Evolutionary conservation across 2,113 vertebrate species (phyloP).

Genomic region (Vulpes ferrilata): DNA sequence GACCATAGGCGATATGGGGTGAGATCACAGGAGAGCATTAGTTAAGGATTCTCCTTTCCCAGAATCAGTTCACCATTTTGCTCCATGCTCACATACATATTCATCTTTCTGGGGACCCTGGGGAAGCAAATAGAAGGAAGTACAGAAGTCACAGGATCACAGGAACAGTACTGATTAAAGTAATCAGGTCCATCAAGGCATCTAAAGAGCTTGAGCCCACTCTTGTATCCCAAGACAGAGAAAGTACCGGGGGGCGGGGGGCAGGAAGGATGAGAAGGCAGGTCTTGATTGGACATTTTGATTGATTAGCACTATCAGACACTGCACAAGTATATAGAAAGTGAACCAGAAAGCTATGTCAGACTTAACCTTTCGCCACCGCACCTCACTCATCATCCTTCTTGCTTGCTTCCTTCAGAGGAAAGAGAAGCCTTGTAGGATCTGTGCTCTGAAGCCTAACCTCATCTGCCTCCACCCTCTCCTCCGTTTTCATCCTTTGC

Average conservation of each 20-base stretch:
- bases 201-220: neutral
- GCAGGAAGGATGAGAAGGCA: neutral
- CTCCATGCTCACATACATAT: neutral
- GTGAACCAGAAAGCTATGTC: neutral
- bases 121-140: neutral
- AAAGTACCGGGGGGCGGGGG: too few species aligned
- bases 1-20: neutral
- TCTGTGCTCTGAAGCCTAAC: neutral
- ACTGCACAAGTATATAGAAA: neutral
- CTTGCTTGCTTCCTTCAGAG: neutral
- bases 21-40: neutral
- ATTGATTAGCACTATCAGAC: neutral
- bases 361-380: neutral
- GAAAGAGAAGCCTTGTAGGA: neutral
- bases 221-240: neutral
- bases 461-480: neutral
- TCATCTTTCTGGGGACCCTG: neutral
- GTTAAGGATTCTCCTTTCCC: neutral
- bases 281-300: neutral
- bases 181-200: too few species aligned
- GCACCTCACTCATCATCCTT: neutral
- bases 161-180: neutral
- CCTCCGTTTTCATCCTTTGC: neutral
- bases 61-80: neutral
- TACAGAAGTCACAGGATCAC: neutral